These are phyloP conservation scores for Craniophora ligustri DNA, from an alignment of 2,888 invertebrate genomes.

Conservation along the genomic window DNA sequence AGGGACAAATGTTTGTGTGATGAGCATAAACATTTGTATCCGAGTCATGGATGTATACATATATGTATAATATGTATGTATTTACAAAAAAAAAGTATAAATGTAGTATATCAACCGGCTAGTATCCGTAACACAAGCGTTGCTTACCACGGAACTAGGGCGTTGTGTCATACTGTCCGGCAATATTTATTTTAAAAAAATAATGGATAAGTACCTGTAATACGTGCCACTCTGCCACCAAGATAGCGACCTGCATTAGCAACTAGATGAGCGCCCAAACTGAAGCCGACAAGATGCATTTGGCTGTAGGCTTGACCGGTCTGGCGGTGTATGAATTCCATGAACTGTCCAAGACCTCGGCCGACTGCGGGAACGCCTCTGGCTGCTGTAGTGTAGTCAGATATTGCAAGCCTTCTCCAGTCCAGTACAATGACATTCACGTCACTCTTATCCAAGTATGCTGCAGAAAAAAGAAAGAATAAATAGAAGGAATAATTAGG, in stretches of 20 bases:
- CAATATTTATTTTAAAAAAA: too few relatives aligned
- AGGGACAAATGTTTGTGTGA: too few relatives aligned
- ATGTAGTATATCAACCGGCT: too few relatives aligned
- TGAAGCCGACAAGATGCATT: conserved; percentile 83
- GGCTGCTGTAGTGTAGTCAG: conserved; percentile 70
- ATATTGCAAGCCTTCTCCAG: conserved; percentile 72
- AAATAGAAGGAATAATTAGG: too few relatives aligned
- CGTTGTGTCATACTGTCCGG: too few relatives aligned
- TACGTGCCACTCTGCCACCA: conserved; percentile 71
- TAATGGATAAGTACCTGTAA: conserved; percentile 75
- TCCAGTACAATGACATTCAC: conserved; percentile 78
- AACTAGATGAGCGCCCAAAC: conserved; percentile 83
- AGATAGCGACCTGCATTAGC: conserved; percentile 77
- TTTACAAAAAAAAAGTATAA: too few relatives aligned
- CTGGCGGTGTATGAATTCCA: conserved; percentile 66
- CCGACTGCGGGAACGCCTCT: conserved; percentile 75
- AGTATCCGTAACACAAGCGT: too few relatives aligned
- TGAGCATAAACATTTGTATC: too few relatives aligned
- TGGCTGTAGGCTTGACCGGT: conserved; percentile 65
- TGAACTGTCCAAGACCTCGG: conserved; percentile 76
- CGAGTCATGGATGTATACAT: too few relatives aligned
- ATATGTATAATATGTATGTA: too few relatives aligned
- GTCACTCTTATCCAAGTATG: conserved; percentile 66
- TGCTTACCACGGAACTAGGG: too few relatives aligned
- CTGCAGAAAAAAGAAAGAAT: conserved; percentile 54